Evolutionary conservation across 2,797 vertebrate genomes (phyloP).

Genomic region (Phaenicophaeus curvirostris): DNA sequence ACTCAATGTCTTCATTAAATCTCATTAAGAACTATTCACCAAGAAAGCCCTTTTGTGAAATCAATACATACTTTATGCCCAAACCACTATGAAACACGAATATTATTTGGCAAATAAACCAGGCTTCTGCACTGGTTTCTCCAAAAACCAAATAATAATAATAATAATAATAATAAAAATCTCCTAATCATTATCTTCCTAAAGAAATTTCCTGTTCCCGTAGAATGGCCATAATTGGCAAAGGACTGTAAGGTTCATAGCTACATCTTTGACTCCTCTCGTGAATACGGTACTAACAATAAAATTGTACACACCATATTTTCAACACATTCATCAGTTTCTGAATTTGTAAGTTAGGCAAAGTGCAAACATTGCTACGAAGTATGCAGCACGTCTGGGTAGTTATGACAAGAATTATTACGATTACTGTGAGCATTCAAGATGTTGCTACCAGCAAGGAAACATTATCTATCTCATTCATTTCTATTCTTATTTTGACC

Average conservation of each 20-base stretch:
- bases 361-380: not conserved
- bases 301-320: not conserved
- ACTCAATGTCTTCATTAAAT: not conserved
- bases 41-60: not conserved
- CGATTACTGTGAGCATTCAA: constrained; percentile 43
- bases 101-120: not conserved
- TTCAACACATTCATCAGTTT: not conserved
- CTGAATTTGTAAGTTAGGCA: not conserved
- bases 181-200: not conserved
- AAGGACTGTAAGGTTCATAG: not conserved
- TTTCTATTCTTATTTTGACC: constrained; percentile 64
- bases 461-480: constrained; percentile 33
- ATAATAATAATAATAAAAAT: too few relatives aligned
- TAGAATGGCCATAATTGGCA: not conserved
- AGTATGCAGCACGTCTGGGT: not conserved
- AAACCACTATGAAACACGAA: not conserved
- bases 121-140: not conserved
- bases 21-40: not conserved
- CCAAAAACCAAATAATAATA: too few relatives aligned
- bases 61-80: not conserved
- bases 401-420: constrained; percentile 56
- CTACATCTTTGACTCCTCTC: not conserved
- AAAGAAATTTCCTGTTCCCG: not conserved
- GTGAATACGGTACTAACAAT: not conserved
- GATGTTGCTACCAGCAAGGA: constrained; percentile 46